A percentile compares a stretch with the other conserved stretches of the same genome.
Evolutionary conservation across 2,797 vertebrate genomes (phyloP).

Genomic region (Darevskia nairensis): DNA sequence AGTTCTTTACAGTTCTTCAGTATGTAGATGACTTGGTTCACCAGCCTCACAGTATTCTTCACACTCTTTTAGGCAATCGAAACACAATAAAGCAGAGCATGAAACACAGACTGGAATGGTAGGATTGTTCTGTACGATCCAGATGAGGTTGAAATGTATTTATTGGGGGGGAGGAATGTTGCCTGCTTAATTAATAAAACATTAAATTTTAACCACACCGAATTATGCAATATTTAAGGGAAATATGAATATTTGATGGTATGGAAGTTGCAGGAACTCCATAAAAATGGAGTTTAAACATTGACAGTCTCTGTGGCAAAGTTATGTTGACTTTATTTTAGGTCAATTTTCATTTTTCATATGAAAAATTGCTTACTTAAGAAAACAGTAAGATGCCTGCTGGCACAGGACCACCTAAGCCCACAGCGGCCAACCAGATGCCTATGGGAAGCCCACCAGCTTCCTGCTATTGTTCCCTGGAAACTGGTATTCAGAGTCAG

Average conservation of each 20-base stretch:
- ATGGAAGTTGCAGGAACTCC: not conserved
- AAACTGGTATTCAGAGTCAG: not conserved
- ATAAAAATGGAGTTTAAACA: slow-evolving; percentile 11
- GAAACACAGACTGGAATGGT: not conserved
- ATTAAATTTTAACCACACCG: slow-evolving; percentile 13
- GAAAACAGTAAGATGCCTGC: not conserved
- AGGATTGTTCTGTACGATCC: slow-evolving; percentile 11
- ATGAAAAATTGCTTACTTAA: not conserved
- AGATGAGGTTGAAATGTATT: slow-evolving; percentile 14
- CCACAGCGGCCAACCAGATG: not conserved
- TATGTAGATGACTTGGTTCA: not conserved
- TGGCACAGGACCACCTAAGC: not conserved
- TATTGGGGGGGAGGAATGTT: not conserved
- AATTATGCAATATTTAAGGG: slow-evolving; percentile 36
- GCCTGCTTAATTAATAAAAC: slow-evolving; percentile 30
- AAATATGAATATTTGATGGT: not conserved
- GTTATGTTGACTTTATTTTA: not conserved
- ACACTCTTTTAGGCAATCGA: not conserved
- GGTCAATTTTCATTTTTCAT: not conserved
- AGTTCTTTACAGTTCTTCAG: not conserved
- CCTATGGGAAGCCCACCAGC: not conserved
- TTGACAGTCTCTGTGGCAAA: not conserved
- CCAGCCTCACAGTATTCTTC: not conserved
- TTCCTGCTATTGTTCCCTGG: not conserved
- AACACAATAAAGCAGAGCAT: not conserved